phyloP scores from a whole-genome alignment of 2,113 vertebrate species.

The Heliornis fulica region DNA sequence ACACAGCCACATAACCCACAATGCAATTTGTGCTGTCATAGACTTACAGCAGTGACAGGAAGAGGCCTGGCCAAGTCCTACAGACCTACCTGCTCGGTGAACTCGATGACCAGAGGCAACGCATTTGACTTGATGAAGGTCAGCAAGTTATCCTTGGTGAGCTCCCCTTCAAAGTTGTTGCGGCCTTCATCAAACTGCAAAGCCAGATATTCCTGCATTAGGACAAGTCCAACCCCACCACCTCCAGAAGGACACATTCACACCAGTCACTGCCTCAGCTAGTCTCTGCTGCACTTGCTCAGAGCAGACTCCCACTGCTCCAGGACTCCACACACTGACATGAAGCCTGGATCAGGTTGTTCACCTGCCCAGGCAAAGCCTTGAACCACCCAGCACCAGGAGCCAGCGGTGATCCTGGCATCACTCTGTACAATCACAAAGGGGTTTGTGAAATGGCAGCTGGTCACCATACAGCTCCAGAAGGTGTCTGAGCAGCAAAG shows the following conservation, averaged over 20 bases:
- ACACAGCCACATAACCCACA: rapidly evolving
- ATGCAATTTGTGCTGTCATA: neutral
- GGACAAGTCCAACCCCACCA: neutral
- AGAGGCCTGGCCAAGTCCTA: neutral
- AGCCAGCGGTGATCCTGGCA: neutral
- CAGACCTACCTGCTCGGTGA: constrained; percentile 90
- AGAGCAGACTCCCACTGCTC: neutral
- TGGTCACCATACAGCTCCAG: neutral
- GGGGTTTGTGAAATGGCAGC: rapidly evolving
- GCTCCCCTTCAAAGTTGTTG: constrained; percentile 89
- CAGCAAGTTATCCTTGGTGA: constrained; percentile 86
- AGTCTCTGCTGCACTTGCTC: neutral
- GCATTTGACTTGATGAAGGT: constrained; percentile 93
- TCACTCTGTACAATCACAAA: neutral
- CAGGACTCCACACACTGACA: neutral
- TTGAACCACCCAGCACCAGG: neutral
- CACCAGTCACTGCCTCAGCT: neutral
- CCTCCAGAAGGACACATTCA: neutral
- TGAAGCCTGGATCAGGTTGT: neutral
- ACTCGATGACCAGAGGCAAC: constrained; percentile 95
- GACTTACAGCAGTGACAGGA: rapidly evolving
- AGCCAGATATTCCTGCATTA: neutral
- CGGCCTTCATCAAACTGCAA: constrained; percentile 94
- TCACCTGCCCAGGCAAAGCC: neutral
- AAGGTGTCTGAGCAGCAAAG: neutral